Evolutionary conservation across 2,888 invertebrate species (phyloP), one percentile per base, ranked within the genome.

Genomic region (Agrotis clavis): DNA sequence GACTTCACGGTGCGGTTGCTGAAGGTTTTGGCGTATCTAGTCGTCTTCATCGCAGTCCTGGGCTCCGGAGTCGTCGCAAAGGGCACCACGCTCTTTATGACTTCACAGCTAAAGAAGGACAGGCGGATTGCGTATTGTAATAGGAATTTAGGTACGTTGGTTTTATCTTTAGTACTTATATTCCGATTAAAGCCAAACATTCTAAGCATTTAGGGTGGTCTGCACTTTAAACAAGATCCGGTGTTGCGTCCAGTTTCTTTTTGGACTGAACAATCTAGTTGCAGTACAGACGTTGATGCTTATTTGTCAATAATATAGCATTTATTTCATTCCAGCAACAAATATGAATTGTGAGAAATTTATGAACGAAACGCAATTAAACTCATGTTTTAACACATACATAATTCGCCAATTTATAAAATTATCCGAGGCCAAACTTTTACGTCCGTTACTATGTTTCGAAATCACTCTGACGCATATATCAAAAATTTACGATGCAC

Each of bases 21-120:
- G 86, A 99, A 99, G 96, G 97, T 98, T 79, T 91, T 98, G 87
- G 98, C 99, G 45, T 99, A 99, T 94, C 93, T 98, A 83, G 92
- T 99, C 84, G 98, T 99, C 74, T 99, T 99, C 93, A 92, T 98
- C 61, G 97, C 98, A 88, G 99, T 99, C 79, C 97, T 99, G 87
- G 97, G 96, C 2, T 98, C 98, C 67, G 99, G 98, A 56, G 98
- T 99, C 74, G 96, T 99, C 89, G 98, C 99, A 87, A 99, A 99
- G 95, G 98, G 98, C 85, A 98, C 98, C 74, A 97, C 99, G 77
- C 97, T 99, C 82, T 98, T 99, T 93, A 99, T 99, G 99, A 98
- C 99, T 67, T 99, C 99, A 85, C 99, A 99, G 94, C 96, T 99
- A 79, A 97, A 97, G 90, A 97, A 97, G 87, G 98, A 98, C 92